Conservation (phyloP, 2,113 vertebrate genomes). For the Coturnix japonica region DNA sequence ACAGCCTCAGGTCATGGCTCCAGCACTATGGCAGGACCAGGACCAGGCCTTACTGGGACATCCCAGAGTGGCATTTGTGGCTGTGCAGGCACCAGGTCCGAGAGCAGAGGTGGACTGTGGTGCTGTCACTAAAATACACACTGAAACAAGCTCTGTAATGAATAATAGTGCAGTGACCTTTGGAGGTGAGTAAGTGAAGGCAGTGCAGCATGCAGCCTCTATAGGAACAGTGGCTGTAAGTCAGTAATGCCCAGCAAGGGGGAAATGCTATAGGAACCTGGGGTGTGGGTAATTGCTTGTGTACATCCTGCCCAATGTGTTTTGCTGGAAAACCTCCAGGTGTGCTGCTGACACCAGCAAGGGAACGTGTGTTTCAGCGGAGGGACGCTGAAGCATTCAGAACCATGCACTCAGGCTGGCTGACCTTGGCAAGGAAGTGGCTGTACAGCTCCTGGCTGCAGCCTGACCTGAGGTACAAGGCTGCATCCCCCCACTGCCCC, state of each 20-base stretch:
- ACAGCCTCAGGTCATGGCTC: background rate
- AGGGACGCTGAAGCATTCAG: background rate
- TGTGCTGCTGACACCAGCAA: conserved; percentile 25
- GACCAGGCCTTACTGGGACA: background rate
- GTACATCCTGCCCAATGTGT: background rate
- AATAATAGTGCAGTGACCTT: background rate
- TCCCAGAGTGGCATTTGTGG: background rate
- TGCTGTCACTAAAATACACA: background rate
- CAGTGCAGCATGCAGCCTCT: background rate
- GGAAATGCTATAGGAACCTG: background rate
- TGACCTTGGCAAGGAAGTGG: conserved; percentile 60
- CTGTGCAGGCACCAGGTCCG: background rate
- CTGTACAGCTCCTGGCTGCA: conserved; percentile 56
- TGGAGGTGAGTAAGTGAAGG: background rate
- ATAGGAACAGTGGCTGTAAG: conserved; percentile 3
- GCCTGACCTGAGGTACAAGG: conserved; percentile 45
- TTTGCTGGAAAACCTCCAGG: conserved; percentile 44
- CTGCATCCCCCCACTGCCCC: conserved; percentile 39
- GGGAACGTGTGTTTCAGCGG: conserved; percentile 31
- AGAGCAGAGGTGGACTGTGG: background rate
- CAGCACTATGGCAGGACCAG: background rate
- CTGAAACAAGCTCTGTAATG: background rate
- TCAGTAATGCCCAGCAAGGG: background rate
- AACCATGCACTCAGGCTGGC: conserved; percentile 10
- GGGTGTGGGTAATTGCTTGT: conserved; percentile 11